Base-by-base conservation (phyloP, 2,888 invertebrate species). In the Latrodectus hesperus region DNA sequence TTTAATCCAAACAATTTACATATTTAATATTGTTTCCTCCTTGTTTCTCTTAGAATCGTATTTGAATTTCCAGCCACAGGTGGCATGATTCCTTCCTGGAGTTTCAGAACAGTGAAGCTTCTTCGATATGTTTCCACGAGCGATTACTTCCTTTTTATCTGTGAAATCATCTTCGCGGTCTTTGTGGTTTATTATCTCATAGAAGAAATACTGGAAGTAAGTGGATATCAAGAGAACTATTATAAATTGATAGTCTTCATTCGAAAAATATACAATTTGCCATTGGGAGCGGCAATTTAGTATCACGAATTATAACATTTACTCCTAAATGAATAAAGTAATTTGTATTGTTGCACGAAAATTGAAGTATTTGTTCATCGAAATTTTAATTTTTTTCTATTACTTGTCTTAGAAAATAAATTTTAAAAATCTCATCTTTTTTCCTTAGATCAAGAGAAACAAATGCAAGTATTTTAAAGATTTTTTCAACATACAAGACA, bases 401-500 rank as follows among this genome's bases (percentile, higher is more conserved):
- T 22, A 38, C 4, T 38, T 4, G 38, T 38, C 22, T 22, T 22
- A 38, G 6, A 38, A 38, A 38, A 11, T 60, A 0, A 68, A 68
- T 9, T 22, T 68, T 68, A 26, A 38, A 38, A 38, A 22, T 12
- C 22, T 68, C n/a, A 17, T 16, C 8, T 38, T 22, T 64, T 73
- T 55, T 55, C 75, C 90, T n/a, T 90, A 91, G 90, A 90, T 91
- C 64, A 90, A 88, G 75, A 65, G 77, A 38, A 89, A 87, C 67
- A 92, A 92, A 84, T 91, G 92, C 82, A 91, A 91, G 17, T 94
- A 93, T 92, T 94, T 94, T 91, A 93, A 92, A 89, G 92, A 93
- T 22, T 92, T 95, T 89, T 95, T 95, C 94, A 95, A 94, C 91
- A 92, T 94, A 76, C 92, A 95, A 12, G 95, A 96, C 91, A 90